phyloP scores from a whole-genome alignment of 2,113 vertebrate species.

The Rhynchomys soricoides region DNA sequence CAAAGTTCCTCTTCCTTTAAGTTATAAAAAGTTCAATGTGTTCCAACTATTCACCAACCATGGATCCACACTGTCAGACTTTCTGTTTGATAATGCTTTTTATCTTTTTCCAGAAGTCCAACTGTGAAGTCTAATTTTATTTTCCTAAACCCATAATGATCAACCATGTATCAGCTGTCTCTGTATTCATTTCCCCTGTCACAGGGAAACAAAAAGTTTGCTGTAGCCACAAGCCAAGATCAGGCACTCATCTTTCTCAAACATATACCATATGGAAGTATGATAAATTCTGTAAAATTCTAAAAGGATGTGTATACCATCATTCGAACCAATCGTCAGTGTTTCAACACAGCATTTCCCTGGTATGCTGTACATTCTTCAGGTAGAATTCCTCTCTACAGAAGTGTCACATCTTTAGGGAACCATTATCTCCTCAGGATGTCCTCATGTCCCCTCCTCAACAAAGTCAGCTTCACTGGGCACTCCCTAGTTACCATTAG shows the following conservation, averaged over 20 bases:
- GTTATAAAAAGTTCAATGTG: neutral
- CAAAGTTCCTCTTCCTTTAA: neutral
- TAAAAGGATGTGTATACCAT: neutral
- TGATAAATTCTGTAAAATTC: neutral
- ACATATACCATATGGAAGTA: neutral
- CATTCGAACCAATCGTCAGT: neutral
- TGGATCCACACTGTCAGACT: neutral
- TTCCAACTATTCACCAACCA: neutral
- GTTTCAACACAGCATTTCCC: neutral
- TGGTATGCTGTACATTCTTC: neutral
- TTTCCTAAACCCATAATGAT: neutral
- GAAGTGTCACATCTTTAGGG: neutral
- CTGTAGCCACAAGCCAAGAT: neutral
- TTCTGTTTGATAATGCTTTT: neutral
- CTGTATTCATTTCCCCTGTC: neutral
- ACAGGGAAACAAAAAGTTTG: neutral
- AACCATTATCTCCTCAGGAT: neutral
- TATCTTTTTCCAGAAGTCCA: neutral
- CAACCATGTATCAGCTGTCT: neutral
- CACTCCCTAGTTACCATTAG: neutral
- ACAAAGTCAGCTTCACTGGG: neutral
- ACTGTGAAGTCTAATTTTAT: neutral
- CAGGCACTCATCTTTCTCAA: neutral
- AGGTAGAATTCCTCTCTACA: neutral
- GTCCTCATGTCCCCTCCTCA: neutral